Evolutionary conservation across 2,797 vertebrate genomes (phyloP), one percentile per base, ranked within the genome.

Genomic region (Momotus momota): DNA sequence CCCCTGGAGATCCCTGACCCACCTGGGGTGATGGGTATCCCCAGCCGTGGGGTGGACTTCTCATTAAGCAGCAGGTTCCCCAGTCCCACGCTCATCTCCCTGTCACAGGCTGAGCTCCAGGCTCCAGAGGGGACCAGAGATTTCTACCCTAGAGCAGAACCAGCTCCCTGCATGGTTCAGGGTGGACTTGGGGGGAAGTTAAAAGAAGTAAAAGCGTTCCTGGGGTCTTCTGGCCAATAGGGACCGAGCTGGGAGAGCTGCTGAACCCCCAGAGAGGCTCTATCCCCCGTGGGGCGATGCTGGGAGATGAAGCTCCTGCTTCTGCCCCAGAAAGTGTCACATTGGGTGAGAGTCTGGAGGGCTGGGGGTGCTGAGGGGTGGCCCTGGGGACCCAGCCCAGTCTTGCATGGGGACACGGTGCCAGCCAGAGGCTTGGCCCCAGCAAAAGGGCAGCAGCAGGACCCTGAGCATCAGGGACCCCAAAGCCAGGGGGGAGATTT

Each of bases 241-340:
- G 14, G 33, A 5, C 7, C 0, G 0, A 67, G 38, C 45, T 72
- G 80, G 67, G 67, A 33, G 46, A 25, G 84, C 7, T 19, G 46
- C 51, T 35, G 22, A 25, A 1, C 5, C 2, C 45, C 40, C 25
- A 0, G 3, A 15, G 22, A 52, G 7, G 35, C 18, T 45, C 41
- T 2, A 19, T 8, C 25, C 33, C 26, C 26, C 1, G 0, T 3
- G 18, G 51, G 51, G 51, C 0, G 3, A 35, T n/a, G 3, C 33
- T n/a, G 58, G 23, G 52, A 58, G 25, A 25, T 18, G 12, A 5
- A 26, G 22, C 72, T 60, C 54, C 62, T 23, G 46, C 35, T 35
- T 45, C 79, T 60, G n/a, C 7, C 21, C 1, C 1, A 45, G 71
- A 41, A 52, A 48, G 9, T 7, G 2, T 8, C 54, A 2, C n/a